Conservation (phyloP, 2,113 vertebrate genomes). For the Lamprologus lemairii region DNA sequence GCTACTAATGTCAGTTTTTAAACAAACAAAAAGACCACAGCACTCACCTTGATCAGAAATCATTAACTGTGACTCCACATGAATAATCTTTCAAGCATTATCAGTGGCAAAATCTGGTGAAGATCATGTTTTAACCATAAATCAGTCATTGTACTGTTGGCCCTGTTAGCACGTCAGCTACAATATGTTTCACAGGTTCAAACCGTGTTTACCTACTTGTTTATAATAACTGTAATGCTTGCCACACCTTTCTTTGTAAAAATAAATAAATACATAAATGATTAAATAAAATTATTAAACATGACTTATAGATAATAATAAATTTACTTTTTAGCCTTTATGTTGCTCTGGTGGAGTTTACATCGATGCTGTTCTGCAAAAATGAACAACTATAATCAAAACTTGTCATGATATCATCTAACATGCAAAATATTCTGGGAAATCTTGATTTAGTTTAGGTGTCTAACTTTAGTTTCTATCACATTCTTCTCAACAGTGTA, state of each 20-base stretch:
- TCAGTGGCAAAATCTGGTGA: not conserved
- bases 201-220: not conserved
- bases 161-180: not conserved
- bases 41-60: not conserved
- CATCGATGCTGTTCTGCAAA: not conserved
- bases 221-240: not conserved
- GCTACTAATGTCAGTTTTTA: not conserved
- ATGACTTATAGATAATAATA: not conserved
- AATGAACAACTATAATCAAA: not conserved
- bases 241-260: not conserved
- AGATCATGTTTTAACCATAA: not conserved
- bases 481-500: not conserved
- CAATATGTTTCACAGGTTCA: not conserved
- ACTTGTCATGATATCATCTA: not conserved
- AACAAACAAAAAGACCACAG: not conserved
- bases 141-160: not conserved
- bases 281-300: not conserved
- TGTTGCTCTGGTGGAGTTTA: not conserved
- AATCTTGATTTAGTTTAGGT: not conserved
- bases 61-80: not conserved
- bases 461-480: not conserved
- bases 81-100: not conserved
- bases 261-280: not conserved
- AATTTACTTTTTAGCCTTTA: not conserved
- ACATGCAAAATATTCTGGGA: not conserved